A percentile compares a stretch with the other conserved stretches of the same genome.
phyloP scores from a whole-genome alignment of 2,888 invertebrate species.

The Tetranychus piercei region DNA sequence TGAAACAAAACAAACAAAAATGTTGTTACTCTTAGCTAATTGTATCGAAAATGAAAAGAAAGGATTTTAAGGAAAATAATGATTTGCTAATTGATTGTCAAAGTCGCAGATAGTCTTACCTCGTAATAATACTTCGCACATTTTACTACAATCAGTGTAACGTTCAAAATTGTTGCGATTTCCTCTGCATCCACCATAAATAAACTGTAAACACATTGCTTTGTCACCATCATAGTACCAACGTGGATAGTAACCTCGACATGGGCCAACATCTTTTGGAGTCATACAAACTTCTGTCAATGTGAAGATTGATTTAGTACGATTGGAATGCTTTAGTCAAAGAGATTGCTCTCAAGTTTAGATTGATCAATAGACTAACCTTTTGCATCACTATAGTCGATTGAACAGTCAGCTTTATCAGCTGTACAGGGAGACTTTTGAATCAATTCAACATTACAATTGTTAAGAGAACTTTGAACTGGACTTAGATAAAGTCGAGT shows the following conservation, averaged over 20 bases:
- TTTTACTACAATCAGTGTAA: conserved; percentile 47
- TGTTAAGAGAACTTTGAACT: conserved; percentile 47
- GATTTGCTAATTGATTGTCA: too few relatives aligned
- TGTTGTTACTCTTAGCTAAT: too few relatives aligned
- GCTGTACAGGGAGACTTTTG: conserved; percentile 53
- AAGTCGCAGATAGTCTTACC: conserved; percentile 21
- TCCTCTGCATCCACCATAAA: conserved; percentile 57
- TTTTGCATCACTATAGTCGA: neutral
- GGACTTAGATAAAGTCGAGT: conserved; percentile 53
- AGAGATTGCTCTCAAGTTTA: neutral
- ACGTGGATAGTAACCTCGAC: conserved; percentile 63
- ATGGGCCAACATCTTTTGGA: conserved; percentile 58
- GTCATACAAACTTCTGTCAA: conserved; percentile 60
- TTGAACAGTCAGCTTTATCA: conserved; percentile 31
- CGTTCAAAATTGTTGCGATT: conserved; percentile 70
- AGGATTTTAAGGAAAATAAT: too few relatives aligned
- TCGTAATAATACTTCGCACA: conserved; percentile 26
- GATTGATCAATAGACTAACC: neutral
- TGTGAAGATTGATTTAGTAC: conserved; percentile 4
- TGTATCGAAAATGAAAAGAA: too few relatives aligned
- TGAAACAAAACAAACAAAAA: too few relatives aligned
- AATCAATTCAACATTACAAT: conserved; percentile 51
- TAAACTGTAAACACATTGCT: conserved; percentile 58
- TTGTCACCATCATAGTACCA: conserved; percentile 61
- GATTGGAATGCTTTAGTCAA: too few relatives aligned